Evolutionary conservation across 2,888 invertebrate genomes (phyloP).

Genomic region (Unio delphinus): DNA sequence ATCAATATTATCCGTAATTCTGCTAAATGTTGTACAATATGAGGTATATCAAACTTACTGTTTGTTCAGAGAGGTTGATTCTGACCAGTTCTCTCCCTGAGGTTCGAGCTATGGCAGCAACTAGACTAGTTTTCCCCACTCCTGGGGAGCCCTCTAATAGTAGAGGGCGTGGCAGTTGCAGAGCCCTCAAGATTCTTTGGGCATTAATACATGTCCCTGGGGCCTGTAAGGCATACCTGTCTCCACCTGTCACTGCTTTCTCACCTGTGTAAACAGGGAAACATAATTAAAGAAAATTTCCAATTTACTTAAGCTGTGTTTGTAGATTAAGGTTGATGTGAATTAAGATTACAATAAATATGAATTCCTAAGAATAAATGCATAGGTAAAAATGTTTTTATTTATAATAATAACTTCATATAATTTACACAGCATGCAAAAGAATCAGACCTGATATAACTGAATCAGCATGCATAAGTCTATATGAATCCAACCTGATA

Average conservation of each 20-base stretch:
- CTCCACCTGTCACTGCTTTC: constrained; percentile 3
- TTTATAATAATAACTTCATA: too few species aligned
- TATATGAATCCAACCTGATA: too few species aligned
- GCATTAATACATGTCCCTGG: constrained; percentile 80
- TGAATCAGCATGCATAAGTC: too few species aligned
- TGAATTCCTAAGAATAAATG: too few species aligned
- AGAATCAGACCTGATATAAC: too few species aligned
- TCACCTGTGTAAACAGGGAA: constrained; percentile 15
- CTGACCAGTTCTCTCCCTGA: constrained; percentile 89
- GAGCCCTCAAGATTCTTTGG: constrained; percentile 86
- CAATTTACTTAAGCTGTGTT: too few species aligned
- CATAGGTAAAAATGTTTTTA: too few species aligned
- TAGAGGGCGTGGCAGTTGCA: constrained; percentile 88
- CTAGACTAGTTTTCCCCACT: constrained; percentile 97
- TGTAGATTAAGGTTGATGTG: too few species aligned
- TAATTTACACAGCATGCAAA: too few species aligned
- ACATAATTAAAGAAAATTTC: not conserved
- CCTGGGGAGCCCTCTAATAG: constrained; percentile 95
- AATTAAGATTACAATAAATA: too few species aligned
- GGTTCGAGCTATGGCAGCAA: constrained; percentile 88
- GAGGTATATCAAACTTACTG: constrained; percentile 76
- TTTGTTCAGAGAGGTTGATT: constrained; percentile 98
- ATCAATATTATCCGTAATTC: not conserved
- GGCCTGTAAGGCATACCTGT: constrained; percentile 66
- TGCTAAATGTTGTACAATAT: not conserved